Conservation (phyloP, 2,113 vertebrate species). For the Crotalus tigris region DNA sequence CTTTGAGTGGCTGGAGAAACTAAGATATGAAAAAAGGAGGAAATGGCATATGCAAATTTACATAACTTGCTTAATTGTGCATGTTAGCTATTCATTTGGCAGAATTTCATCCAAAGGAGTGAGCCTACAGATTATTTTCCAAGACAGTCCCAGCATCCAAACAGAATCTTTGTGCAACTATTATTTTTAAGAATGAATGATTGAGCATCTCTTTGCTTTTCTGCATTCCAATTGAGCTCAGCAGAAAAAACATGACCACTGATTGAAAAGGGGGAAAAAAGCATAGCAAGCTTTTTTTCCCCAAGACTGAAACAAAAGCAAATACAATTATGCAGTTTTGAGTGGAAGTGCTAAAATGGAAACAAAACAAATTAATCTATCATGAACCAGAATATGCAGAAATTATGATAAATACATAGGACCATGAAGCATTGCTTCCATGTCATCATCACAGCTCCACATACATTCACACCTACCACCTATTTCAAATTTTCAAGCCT, state of each 20-base stretch:
- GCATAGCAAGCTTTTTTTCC: slow-evolving; percentile 25
- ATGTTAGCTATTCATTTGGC: background rate
- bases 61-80: background rate
- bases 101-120: background rate
- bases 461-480: background rate
- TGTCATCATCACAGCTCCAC: background rate
- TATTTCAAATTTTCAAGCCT: background rate
- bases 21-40: background rate
- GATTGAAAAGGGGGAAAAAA: background rate
- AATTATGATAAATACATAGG: slow-evolving; percentile 17
- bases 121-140: slow-evolving; percentile 13
- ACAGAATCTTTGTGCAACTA: slow-evolving; percentile 29
- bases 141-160: slow-evolving; percentile 29
- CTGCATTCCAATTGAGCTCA: slow-evolving; percentile 51
- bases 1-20: background rate
- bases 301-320: slow-evolving; percentile 27
- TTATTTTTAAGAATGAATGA: slow-evolving; percentile 29
- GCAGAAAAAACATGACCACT: slow-evolving; percentile 46
- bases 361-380: slow-evolving; percentile 26
- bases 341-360: slow-evolving; percentile 40
- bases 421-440: slow-evolving; percentile 2
- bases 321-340: slow-evolving; percentile 42
- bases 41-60: background rate
- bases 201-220: background rate
- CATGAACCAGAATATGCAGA: slow-evolving; percentile 14